phyloP scores from a whole-genome alignment of 2,888 invertebrate species.

The Dolichopus griseipennis region DNA sequence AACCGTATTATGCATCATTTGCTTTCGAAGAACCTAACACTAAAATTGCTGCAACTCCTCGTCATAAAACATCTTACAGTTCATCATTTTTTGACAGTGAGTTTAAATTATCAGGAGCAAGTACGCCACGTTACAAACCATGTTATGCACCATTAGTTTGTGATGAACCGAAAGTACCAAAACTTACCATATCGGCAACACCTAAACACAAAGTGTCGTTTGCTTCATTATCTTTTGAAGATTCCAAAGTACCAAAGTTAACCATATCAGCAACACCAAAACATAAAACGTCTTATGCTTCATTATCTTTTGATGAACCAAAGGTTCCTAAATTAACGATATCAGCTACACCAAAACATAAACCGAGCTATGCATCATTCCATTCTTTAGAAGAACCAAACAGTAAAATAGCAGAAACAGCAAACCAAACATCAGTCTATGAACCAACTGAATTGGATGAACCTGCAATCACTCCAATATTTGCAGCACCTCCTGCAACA shows the following conservation, averaged over 20 bases:
- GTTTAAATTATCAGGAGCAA: not conserved
- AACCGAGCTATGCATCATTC: conserved; percentile 10
- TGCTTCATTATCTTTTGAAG: not conserved
- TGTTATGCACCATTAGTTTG: not conserved
- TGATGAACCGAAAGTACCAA: not conserved
- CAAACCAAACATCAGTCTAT: not conserved
- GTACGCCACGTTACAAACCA: not conserved
- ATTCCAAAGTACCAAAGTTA: not conserved
- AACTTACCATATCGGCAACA: not conserved
- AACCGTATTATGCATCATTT: not conserved
- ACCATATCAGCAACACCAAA: conserved; percentile 1
- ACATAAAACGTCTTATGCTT: not conserved
- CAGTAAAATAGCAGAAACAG: not conserved
- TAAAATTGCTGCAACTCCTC: not conserved
- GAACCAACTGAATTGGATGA: not conserved
- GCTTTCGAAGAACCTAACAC: not conserved
- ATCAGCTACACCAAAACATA: conserved; percentile 9
- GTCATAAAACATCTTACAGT: not conserved
- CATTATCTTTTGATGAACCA: not conserved
- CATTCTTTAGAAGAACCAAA: not conserved
- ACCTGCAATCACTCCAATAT: not conserved
- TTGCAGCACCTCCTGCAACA: not conserved
- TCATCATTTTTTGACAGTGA: not conserved
- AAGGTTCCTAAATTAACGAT: not conserved
- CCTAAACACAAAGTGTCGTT: not conserved